These are phyloP conservation scores for Seladonia tumulorum DNA, from an alignment of 2,888 invertebrate genomes.

Conservation along the genomic window DNA sequence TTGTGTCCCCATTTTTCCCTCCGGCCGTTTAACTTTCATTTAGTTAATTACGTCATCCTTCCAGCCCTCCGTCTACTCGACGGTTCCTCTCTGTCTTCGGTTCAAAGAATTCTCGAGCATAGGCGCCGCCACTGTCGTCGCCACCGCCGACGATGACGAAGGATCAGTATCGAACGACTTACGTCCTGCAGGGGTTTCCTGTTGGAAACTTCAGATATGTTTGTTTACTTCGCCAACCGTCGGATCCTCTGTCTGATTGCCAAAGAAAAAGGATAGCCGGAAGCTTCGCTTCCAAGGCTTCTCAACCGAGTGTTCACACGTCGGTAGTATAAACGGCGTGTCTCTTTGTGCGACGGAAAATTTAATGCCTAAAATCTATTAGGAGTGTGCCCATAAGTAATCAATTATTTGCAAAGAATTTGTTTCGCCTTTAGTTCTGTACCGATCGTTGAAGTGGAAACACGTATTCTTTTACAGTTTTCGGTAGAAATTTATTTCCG, in stretches of 20 bases:
- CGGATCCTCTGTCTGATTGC: conserved; percentile 11
- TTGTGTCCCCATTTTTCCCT: conserved; percentile 11
- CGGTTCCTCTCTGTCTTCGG: not conserved
- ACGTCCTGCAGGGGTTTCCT: not conserved
- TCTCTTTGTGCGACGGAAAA: not conserved
- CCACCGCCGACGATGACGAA: not conserved
- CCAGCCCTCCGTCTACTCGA: not conserved
- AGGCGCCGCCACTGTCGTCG: not conserved
- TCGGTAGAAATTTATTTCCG: not conserved
- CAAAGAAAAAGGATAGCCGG: conserved; percentile 18
- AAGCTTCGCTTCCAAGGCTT: conserved; percentile 3
- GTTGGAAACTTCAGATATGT: not conserved
- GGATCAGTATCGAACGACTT: conserved; percentile 9
- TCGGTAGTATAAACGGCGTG: not conserved
- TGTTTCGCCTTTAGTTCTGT: too few relatives aligned
- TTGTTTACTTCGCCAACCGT: conserved; percentile 13
- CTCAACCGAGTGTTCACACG: conserved; percentile 6
- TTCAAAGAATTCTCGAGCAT: not conserved
- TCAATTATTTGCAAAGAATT: too few relatives aligned
- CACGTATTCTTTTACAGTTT: too few relatives aligned
- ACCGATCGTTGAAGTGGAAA: too few relatives aligned
- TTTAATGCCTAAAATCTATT: not conserved
- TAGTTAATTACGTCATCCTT: conserved; percentile 32
- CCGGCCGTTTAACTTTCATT: conserved; percentile 37
- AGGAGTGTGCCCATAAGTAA: too few relatives aligned